Base-by-base conservation (phyloP, 2,888 invertebrate genomes). In the Trichopria drosophilae region DNA sequence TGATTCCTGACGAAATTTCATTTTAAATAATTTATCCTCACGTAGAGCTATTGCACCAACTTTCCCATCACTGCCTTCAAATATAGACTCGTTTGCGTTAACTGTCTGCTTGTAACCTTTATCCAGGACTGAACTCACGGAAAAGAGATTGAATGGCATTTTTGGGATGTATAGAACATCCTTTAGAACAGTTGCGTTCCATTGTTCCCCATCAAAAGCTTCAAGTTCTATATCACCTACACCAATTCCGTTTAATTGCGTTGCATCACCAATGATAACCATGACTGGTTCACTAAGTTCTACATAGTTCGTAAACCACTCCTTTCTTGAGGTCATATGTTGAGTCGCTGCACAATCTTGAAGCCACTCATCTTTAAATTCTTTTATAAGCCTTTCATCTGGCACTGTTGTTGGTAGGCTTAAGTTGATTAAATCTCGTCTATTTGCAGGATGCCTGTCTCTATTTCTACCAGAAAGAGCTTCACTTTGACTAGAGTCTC, bases 81-180 rank as follows among this genome's bases (percentile, higher is more conserved):
- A 51, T 35, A 55, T 32, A 18, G 60, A 63, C 13, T 44, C 36
- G 24, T 60, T 19, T n/a, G 57, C 47, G 34, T 60, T 51, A 4
- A 60, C 58, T 31, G 44, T 63, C 22, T 63, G 63, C 3, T 40
- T 37, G 44, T 59, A 65, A 16, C 62, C 57, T 52, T 64, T 63
- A 34, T 64, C 64, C 4, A 65, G 28, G 9, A 59, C 53, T 53
- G 57, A 50, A 6, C 59, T 52, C 2, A 63, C 63, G 36, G 64
- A 65, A 18, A 64, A 65, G 19, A 65, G 31, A 32, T 66, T 65
- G 24, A 56, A 58, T 3, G 45, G 52, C 43, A 62, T 49, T 26
- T 59, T 35, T 34, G 53, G 59, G 28, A 53, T 53, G 35, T 55
- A 50, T 31, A 60, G 16, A 6, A 62, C 58, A 31, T 57, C 43